Conservation (phyloP, 2,797 vertebrate genomes). For the Australoheros facetus region DNA sequence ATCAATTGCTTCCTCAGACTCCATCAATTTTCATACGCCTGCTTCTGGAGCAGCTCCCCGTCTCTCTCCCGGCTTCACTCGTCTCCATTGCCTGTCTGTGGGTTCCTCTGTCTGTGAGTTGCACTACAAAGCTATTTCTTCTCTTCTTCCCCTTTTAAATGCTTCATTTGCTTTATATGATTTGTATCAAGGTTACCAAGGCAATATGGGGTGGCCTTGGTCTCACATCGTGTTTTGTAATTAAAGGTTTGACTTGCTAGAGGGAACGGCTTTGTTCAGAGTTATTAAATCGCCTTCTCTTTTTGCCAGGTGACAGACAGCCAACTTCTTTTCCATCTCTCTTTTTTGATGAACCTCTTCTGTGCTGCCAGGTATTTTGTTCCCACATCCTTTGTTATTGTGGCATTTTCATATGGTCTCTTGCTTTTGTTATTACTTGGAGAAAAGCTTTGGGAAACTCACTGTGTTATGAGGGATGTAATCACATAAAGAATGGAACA, state of each 20-base stretch:
- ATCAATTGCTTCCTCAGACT: conserved; percentile 74
- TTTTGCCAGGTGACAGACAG: conserved; percentile 62
- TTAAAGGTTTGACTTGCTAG: conserved; percentile 74
- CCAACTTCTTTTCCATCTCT: conserved; percentile 50
- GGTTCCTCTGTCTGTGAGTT: background rate
- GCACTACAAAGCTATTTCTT: conserved; percentile 12
- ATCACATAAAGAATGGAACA: conserved; percentile 54
- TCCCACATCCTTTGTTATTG: conserved; percentile 52
- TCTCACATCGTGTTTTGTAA: conserved; percentile 72
- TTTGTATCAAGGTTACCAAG: conserved; percentile 74
- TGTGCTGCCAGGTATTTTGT: conserved; percentile 54
- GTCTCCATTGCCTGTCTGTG: conserved; percentile 8
- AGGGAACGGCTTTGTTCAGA: conserved; percentile 67
- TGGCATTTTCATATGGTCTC: conserved; percentile 55
- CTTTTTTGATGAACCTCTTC: conserved; percentile 42
- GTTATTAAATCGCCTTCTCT: conserved; percentile 70
- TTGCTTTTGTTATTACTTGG: conserved; percentile 52
- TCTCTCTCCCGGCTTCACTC: conserved; percentile 21
- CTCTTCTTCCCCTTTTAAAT: conserved; percentile 55
- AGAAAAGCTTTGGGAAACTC: conserved; percentile 58
- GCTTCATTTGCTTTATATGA: conserved; percentile 73
- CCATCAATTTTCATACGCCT: conserved; percentile 74
- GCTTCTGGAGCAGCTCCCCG: conserved; percentile 41
- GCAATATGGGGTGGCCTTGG: conserved; percentile 63
- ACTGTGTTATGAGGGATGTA: conserved; percentile 47